A percentile compares a stretch with the other conserved stretches of the same genome.
Evolutionary conservation across 2,797 vertebrate species (phyloP).

Genomic region (Parauchenoglanis punctatus): DNA sequence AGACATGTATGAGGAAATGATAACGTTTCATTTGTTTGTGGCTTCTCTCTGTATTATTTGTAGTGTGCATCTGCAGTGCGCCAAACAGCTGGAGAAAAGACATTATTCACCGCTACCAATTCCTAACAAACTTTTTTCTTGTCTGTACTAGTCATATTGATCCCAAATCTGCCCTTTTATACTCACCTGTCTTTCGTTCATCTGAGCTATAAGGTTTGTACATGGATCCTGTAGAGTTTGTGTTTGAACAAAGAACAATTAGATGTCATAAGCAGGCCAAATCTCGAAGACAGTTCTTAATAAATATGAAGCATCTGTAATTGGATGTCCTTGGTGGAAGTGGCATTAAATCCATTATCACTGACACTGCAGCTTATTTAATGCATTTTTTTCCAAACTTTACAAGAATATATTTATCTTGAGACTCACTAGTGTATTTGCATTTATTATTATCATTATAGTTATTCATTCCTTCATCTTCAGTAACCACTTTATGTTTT

Average conservation of each 20-base stretch:
- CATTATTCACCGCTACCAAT: background rate
- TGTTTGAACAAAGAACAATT: background rate
- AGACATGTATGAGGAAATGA: background rate
- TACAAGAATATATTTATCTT: background rate
- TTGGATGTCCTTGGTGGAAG: constrained; percentile 38
- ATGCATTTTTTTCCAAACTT: background rate
- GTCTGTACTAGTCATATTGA: background rate
- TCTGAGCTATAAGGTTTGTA: background rate
- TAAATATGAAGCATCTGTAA: constrained; percentile 15
- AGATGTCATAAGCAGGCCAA: background rate
- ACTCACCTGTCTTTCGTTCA: background rate
- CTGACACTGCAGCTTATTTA: constrained; percentile 8
- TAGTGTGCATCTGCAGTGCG: background rate
- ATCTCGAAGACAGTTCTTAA: constrained; percentile 4
- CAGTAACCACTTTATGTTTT: background rate
- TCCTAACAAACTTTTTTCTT: background rate
- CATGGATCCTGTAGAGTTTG: background rate
- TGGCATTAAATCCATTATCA: too few species aligned
- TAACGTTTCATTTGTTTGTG: background rate
- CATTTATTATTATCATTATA: background rate
- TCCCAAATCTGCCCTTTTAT: background rate
- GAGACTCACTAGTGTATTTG: background rate
- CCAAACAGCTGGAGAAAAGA: background rate
- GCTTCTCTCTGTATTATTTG: background rate
- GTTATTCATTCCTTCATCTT: background rate